phyloP scores from a whole-genome alignment of 2,888 invertebrate species.

The Eugnorisma glareosa region DNA sequence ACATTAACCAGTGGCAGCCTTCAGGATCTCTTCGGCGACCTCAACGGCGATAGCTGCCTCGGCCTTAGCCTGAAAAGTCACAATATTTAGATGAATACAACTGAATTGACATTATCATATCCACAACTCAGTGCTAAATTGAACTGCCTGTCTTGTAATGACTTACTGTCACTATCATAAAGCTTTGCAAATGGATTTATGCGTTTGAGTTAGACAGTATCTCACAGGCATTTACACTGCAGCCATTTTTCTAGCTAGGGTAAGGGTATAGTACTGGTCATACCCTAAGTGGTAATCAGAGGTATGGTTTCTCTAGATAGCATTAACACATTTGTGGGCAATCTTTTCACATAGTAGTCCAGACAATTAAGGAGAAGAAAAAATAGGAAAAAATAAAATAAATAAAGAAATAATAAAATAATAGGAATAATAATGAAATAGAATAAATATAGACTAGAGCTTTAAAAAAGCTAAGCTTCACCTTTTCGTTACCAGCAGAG shows the following conservation, averaged over 20 bases:
- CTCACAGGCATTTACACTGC: neutral
- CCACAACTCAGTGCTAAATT: neutral
- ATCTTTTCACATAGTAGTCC: neutral
- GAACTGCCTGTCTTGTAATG: neutral
- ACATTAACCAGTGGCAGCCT: conserved; percentile 92
- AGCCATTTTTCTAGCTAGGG: neutral
- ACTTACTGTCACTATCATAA: neutral
- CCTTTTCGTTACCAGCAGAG: conserved; percentile 95
- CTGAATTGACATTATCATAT: conserved; percentile 2
- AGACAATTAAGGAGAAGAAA: neutral
- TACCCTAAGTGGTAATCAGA: neutral
- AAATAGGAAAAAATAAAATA: too few relatives aligned
- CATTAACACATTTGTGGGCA: neutral
- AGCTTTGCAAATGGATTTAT: neutral
- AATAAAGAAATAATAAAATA: too few relatives aligned
- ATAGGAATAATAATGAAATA: too few relatives aligned
- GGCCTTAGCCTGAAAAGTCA: conserved; percentile 92
- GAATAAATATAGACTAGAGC: neutral
- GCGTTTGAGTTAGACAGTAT: neutral
- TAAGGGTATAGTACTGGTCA: neutral
- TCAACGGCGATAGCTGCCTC: conserved; percentile 98
- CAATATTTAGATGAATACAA: conserved; percentile 11
- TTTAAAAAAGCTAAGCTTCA: conserved; percentile 70
- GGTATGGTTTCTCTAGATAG: neutral
- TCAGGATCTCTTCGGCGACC: conserved; percentile 97